Conservation (phyloP, 2,113 vertebrate genomes). For the Lates calcarifer region DNA sequence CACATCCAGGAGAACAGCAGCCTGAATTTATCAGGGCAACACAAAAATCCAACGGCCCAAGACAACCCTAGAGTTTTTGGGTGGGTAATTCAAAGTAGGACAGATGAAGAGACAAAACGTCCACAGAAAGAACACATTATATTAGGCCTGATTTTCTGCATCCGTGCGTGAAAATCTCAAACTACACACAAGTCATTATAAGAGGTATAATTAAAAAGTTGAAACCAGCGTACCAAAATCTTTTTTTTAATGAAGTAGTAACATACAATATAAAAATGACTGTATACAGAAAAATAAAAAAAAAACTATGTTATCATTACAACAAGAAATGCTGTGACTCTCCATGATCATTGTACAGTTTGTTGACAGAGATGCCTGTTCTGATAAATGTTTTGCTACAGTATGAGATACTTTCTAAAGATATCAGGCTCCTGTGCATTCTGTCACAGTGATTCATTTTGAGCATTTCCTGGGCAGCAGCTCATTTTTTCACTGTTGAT, state of each 20-base stretch:
- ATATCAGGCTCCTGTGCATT: not conserved
- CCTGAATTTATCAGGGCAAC: not conserved
- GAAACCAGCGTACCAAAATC: not conserved
- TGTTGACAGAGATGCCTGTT: not conserved
- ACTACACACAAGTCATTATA: not conserved
- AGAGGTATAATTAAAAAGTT: slow-evolving; percentile 5
- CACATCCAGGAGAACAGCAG: not conserved
- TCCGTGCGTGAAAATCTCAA: not conserved
- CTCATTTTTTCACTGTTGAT: not conserved
- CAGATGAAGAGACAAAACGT: not conserved
- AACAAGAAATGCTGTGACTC: not conserved
- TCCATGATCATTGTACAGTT: not conserved
- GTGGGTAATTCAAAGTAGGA: not conserved
- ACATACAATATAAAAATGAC: slow-evolving; percentile 59
- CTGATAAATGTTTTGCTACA: not conserved
- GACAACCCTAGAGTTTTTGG: not conserved
- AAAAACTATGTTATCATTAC: slow-evolving; percentile 16
- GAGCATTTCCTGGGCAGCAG: not conserved
- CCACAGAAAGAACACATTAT: not conserved
- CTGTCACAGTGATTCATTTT: not conserved
- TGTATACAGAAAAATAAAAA: slow-evolving; percentile 45
- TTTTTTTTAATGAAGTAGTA: slow-evolving; percentile 40
- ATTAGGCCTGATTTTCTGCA: not conserved
- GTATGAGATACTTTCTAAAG: not conserved
- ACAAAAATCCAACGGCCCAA: not conserved